Evolutionary conservation across 1,140 invertebrate genomes (phyloP), one percentile per base, ranked within the genome.

Genomic region (Lineus longissimus): DNA sequence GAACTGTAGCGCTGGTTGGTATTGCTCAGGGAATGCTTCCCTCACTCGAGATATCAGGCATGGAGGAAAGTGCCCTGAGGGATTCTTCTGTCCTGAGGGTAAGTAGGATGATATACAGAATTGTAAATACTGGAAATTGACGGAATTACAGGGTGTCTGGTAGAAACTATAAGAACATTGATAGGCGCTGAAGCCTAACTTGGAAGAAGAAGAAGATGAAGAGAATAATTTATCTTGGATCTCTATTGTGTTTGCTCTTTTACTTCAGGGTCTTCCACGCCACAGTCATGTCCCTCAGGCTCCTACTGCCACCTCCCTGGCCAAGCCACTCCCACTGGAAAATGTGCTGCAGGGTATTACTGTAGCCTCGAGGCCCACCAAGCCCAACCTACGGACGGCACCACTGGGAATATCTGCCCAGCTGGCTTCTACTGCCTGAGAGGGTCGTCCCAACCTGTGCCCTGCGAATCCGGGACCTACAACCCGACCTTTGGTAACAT

Each of bases 31-130:
- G 15, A 70, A 71, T 11, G 65, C 77, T 19, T 69, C 68, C 30
- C 68, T 57, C 40, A 65, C 74, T 1, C 77, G 77, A 61, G 72
- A 73, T 1, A 75, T 73, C 13, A 66, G 65, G 11, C 25, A 72
- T 68, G 76, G 76, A 2, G 76, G 75, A 23, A 64, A 73, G 59
- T 78, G 76, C 71, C 71, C 69, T 23, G 55, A 68, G 23, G 76
- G 76, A 23, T 73, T 69, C 57, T 78, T 72, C 63, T 78, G 76
- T 65, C 76, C 76, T 60, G 67, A 68, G 61, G 73, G 76, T 76
- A 59, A 36, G 15, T 4, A 36, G 6, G 6, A 36, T n/a, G n/a
- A n/a, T n/a, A n/a, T n/a, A n/a, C n/a, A n/a, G n/a, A n/a, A n/a
- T n/a, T n/a, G n/a, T n/a, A n/a, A n/a, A n/a, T n/a, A n/a, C n/a